Base-by-base conservation (phyloP, 2,113 vertebrate species). In the Suncus etruscus region DNA sequence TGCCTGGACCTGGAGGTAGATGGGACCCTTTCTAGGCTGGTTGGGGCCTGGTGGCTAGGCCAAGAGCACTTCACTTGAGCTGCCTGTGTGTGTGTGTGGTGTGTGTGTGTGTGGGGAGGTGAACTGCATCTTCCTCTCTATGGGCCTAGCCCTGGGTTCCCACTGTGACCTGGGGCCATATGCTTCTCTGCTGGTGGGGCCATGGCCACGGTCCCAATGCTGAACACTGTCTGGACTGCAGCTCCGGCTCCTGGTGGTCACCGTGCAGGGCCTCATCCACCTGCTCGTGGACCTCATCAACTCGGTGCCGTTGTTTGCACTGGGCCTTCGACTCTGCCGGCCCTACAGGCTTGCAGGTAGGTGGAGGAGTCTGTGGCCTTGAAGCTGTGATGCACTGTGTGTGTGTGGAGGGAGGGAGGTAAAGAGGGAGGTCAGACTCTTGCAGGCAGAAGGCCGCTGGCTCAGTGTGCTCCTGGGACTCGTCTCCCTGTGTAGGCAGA, bases 231-330 rank as follows among this genome's bases (percentile, higher is more conserved):
- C 61, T 96, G 27, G 93, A 16, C 50, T 32, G 47, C 82, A 99
- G 99, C 97, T 99, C 85, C 98, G 99, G 66, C 97, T 99, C 92
- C 97, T 99, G 97, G 98, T 99, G 96, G 98, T 99, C 90, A 63
- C 98, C 18, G 98, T 99, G 90, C 99, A 99, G 95, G 99, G 99
- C 50, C 85, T 99, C 84, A 97, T 99, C 83, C 99, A 98, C 91
- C 98, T 99, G 95, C 98, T 98, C 0, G 97, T 99, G 86, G 98
- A 99, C 93, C 97, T 99, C 74, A 97, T 99, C 90, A 99, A 99
- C 97, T 98, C 99, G 8, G 97, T 99, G 95, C 99, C 99, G 0
- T 97, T 99, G 83, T 99, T 98, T 27, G 98, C 99, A 0, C n/a
- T 99, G 8, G 95, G 97, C 48, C 98, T 99, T 20, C 98, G 99